phyloP scores from a whole-genome alignment of 2,888 invertebrate species.

The Aspidapion aeneum region DNA sequence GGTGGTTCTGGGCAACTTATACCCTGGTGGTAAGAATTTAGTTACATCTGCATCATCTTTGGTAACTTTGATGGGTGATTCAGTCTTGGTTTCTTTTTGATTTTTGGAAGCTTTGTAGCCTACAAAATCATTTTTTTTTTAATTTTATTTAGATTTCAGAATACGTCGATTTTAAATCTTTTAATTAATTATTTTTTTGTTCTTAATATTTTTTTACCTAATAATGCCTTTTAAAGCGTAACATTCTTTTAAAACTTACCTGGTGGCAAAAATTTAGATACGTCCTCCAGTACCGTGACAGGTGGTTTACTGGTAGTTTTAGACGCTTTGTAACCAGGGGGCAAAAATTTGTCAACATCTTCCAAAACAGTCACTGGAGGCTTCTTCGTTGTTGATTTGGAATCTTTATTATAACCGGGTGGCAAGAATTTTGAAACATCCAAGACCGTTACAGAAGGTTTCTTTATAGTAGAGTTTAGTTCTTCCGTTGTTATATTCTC shows the following conservation, averaged over 20 bases:
- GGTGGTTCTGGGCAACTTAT: constrained; percentile 40
- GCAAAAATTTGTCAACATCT: constrained; percentile 40
- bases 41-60: constrained; percentile 5
- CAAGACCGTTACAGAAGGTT: background rate
- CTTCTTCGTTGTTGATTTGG: background rate
- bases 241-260: constrained; percentile 45
- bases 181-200: too few species aligned
- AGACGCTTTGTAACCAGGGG: constrained; percentile 47
- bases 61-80: constrained; percentile 31
- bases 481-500: background rate
- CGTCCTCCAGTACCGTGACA: constrained; percentile 4
- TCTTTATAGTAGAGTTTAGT: background rate
- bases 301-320: constrained; percentile 14
- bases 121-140: background rate
- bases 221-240: too few species aligned
- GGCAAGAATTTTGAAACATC: constrained; percentile 53
- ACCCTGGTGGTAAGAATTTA: constrained; percentile 50
- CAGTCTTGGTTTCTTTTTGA: constrained; percentile 27
- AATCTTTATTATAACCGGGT: constrained; percentile 45
- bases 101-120: constrained; percentile 41
- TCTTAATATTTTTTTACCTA: too few species aligned
- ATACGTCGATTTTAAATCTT: too few species aligned
- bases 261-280: constrained; percentile 57
- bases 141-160: too few species aligned
- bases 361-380: constrained; percentile 23